Percentiles rank a stretch among this genome's conserved stretches.
These are phyloP conservation scores for Corythornis cristatus DNA, from an alignment of 2,113 vertebrate species.

Conservation along the genomic window DNA sequence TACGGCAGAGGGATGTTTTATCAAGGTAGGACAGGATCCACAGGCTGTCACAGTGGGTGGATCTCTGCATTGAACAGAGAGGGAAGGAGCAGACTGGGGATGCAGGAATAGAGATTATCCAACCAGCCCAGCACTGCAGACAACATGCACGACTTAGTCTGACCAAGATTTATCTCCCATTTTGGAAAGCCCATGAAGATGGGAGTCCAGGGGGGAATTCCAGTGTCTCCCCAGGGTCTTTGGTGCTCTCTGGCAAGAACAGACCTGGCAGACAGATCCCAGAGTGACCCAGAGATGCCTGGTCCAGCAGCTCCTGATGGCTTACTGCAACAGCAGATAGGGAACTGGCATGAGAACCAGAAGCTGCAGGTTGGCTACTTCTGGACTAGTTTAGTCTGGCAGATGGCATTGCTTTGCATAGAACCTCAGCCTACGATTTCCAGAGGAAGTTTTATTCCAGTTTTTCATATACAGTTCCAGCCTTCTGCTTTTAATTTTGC, in stretches of 20 bases:
- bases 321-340: background rate
- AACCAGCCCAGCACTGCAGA: background rate
- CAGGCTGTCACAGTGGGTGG: background rate
- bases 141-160: fast-evolving
- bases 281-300: background rate
- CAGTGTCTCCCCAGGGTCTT: background rate
- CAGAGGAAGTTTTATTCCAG: background rate
- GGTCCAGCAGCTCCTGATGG: background rate
- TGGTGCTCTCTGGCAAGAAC: background rate
- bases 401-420: background rate
- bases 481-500: background rate
- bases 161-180: background rate
- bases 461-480: background rate
- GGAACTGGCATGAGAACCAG: background rate
- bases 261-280: background rate
- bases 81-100: background rate
- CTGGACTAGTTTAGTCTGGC: background rate
- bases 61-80: background rate
- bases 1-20: background rate
- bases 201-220: background rate
- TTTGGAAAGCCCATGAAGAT: background rate
- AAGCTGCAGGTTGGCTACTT: background rate
- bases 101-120: background rate
- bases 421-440: background rate
- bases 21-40: background rate